A percentile compares a stretch with the other conserved stretches of the same genome.
phyloP scores from a whole-genome alignment of 53 echinoderm and acorn worm genomes.

The Luidia sarsii region DNA sequence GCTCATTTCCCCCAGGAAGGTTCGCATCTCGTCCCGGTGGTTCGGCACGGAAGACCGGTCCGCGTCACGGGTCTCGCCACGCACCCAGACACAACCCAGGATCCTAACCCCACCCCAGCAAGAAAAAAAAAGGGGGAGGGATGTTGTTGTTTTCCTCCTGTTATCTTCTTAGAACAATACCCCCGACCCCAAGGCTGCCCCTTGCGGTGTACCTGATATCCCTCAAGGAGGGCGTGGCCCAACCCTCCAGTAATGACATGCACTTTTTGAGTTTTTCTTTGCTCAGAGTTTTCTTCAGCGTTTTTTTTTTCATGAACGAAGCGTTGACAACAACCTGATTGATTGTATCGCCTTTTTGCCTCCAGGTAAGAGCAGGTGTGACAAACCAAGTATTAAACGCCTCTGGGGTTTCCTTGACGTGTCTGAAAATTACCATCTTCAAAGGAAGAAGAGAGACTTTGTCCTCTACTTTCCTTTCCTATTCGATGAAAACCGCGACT shows the following conservation, averaged over 20 bases:
- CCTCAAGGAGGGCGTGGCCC: conserved; percentile 21
- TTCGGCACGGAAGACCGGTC: neutral
- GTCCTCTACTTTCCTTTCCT: too few relatives aligned
- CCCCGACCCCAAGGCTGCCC: conserved; percentile 2
- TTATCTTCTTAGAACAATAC: conserved; percentile 50
- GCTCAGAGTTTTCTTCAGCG: too few relatives aligned
- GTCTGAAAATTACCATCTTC: too few relatives aligned
- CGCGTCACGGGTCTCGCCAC: too few relatives aligned
- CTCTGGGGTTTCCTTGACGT: too few relatives aligned
- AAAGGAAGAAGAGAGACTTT: too few relatives aligned
- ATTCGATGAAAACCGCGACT: too few relatives aligned
- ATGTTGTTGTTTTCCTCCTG: conserved; percentile 13
- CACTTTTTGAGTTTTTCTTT: neutral
- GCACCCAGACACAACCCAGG: conserved; percentile 16
- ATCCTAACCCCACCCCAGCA: neutral
- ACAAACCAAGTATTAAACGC: too few relatives aligned
- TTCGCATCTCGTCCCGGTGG: neutral
- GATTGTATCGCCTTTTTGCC: too few relatives aligned
- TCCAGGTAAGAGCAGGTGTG: too few relatives aligned
- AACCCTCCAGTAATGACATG: conserved; percentile 25
- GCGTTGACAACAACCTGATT: too few relatives aligned
- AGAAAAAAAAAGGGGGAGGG: neutral
- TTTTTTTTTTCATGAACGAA: too few relatives aligned
- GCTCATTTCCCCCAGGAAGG: conserved; percentile 42
- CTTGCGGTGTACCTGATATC: conserved; percentile 19